Evolutionary conservation across 2,888 invertebrate genomes (phyloP).

Genomic region (Arctia plantaginis): DNA sequence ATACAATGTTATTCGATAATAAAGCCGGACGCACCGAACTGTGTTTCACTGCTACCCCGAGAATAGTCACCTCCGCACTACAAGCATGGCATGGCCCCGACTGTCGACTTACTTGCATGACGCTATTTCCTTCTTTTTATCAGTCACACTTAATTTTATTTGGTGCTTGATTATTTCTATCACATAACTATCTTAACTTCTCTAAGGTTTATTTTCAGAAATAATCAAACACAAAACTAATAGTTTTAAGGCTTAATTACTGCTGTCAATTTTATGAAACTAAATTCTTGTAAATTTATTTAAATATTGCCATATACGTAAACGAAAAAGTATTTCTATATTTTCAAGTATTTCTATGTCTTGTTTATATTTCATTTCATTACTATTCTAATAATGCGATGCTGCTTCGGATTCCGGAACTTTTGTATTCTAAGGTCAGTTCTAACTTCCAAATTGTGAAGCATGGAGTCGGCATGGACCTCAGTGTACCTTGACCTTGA

Average conservation of each 20-base stretch:
- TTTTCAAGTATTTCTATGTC: conserved; percentile 40
- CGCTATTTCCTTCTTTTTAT: conserved; percentile 53
- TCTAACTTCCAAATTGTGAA: conserved; percentile 65
- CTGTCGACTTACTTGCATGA: conserved; percentile 78
- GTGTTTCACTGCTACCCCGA: conserved; percentile 84
- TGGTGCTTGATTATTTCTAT: conserved; percentile 65
- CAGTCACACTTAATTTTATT: conserved; percentile 48
- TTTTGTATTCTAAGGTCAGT: conserved; percentile 84
- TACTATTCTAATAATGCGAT: conserved; percentile 82
- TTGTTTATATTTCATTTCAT: conserved; percentile 71
- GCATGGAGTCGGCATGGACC: conserved; percentile 83
- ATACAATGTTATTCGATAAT: conserved; percentile 73
- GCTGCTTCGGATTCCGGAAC: conserved; percentile 85
- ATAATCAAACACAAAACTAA: conserved; percentile 61
- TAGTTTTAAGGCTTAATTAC: conserved; percentile 53
- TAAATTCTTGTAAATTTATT: conserved; percentile 37
- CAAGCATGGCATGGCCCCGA: conserved; percentile 80
- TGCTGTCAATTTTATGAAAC: conserved; percentile 36
- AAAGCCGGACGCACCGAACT: conserved; percentile 84
- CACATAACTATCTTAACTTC: conserved; percentile 33
- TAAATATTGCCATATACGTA: conserved; percentile 32
- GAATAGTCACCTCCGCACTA: conserved; percentile 75
- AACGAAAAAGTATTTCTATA: conserved; percentile 40
- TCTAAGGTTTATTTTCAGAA: conserved; percentile 45
- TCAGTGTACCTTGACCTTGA: conserved; percentile 66